Percentiles rank a stretch among this genome's conserved stretches.
Conservation (phyloP, 2,888 invertebrate species). For the Lithophane leautieri region DNA sequence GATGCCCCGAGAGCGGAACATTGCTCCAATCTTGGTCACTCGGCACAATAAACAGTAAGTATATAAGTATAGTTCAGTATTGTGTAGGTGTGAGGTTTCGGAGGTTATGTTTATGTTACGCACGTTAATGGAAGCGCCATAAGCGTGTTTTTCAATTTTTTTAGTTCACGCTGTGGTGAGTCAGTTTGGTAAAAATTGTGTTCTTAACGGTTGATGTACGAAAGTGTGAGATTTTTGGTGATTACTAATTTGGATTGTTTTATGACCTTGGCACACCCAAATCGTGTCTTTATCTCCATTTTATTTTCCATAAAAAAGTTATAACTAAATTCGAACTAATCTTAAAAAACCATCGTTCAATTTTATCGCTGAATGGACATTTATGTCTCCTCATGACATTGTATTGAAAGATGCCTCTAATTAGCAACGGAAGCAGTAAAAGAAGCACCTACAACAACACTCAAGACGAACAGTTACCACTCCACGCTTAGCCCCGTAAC, state of each 20-base stretch:
- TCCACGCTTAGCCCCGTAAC: slow-evolving; percentile 53
- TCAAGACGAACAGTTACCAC: slow-evolving; percentile 49
- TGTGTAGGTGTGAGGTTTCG: slow-evolving; percentile 49
- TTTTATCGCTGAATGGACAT: slow-evolving; percentile 25
- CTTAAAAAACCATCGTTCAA: slow-evolving; percentile 14
- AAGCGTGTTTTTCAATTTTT: slow-evolving; percentile 14
- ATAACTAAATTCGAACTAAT: slow-evolving; percentile 5
- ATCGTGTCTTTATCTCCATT: not conserved
- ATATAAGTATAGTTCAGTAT: slow-evolving; percentile 38
- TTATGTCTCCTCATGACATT: slow-evolving; percentile 4
- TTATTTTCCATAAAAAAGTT: not conserved
- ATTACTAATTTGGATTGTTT: slow-evolving; percentile 33
- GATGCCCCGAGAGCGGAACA: slow-evolving; percentile 82
- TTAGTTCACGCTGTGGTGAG: slow-evolving; percentile 32
- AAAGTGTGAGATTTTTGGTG: slow-evolving; percentile 36
- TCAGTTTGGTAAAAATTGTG: slow-evolving; percentile 39
- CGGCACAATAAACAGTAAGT: slow-evolving; percentile 63
- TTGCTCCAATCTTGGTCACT: slow-evolving; percentile 74
- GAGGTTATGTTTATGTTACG: slow-evolving; percentile 44
- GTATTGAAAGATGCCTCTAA: not conserved
- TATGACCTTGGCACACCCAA: slow-evolving; percentile 11
- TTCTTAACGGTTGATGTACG: slow-evolving; percentile 32
- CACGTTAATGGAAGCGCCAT: slow-evolving; percentile 44
- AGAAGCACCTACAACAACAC: slow-evolving; percentile 23
- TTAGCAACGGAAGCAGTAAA: slow-evolving; percentile 45